phyloP scores from a whole-genome alignment of 2,113 vertebrate genomes.

The Suncus etruscus region DNA sequence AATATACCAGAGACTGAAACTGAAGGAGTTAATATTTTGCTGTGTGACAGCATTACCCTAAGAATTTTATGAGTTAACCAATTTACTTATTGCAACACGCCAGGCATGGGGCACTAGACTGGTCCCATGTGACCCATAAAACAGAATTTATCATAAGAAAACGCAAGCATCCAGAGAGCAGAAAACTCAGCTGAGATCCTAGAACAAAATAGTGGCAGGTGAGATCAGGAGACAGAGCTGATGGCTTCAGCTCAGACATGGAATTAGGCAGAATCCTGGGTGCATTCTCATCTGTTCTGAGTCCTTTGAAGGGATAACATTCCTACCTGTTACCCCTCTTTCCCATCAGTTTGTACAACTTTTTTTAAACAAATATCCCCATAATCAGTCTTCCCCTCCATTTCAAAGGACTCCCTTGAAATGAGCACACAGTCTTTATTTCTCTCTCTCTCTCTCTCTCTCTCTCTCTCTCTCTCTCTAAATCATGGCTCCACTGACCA shows the following conservation, averaged over 20 bases:
- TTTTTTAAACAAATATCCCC: slow-evolving; percentile 15
- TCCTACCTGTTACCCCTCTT: neutral
- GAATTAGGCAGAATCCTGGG: neutral
- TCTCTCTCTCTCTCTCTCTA: slow-evolving; percentile 38
- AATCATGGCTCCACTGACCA: slow-evolving; percentile 1
- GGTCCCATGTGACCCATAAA: neutral
- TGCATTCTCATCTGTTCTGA: fast-evolving
- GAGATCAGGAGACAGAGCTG: neutral
- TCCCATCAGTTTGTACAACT: neutral
- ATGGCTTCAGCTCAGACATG: neutral
- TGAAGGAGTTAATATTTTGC: neutral
- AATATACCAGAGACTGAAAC: neutral
- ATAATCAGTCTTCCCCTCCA: too few species aligned
- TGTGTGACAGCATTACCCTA: neutral
- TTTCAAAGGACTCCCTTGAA: neutral
- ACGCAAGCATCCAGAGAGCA: neutral
- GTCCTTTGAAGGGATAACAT: neutral
- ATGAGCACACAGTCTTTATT: fast-evolving
- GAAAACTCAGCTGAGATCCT: neutral
- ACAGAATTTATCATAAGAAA: neutral
- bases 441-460: too few species aligned
- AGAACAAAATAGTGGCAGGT: neutral
- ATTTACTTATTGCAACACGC: neutral
- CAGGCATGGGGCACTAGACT: neutral
- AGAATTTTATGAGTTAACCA: neutral